A percentile compares a stretch with the other conserved stretches of the same genome.
Conservation (phyloP, 2,113 vertebrate species). For the Oryctolagus cuniculus region mOryCun1.1 NC_091449.1:37571001-37571500, state of each 20-base stretch:
- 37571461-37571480: neutral
- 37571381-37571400: neutral
- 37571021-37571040: neutral
- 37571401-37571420: neutral
- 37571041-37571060: neutral
- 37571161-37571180: constrained; percentile 3
- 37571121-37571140: neutral
- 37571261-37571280: neutral
- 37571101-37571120: too few relatives aligned
- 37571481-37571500: neutral
- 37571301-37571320: neutral
- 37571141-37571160: neutral
- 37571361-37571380: neutral
- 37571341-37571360: neutral
- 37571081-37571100: neutral
- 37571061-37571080: constrained; percentile 71
- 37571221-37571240: constrained; percentile 34
- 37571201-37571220: constrained; percentile 2
- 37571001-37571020: constrained; percentile 68
- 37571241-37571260: neutral
- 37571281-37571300: neutral
- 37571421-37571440: neutral
- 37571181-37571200: constrained; percentile 9
- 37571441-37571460: constrained; percentile 37
- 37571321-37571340: neutral